Conservation (phyloP, 2,888 invertebrate species). For the Entomobrya multifasciata region DNA sequence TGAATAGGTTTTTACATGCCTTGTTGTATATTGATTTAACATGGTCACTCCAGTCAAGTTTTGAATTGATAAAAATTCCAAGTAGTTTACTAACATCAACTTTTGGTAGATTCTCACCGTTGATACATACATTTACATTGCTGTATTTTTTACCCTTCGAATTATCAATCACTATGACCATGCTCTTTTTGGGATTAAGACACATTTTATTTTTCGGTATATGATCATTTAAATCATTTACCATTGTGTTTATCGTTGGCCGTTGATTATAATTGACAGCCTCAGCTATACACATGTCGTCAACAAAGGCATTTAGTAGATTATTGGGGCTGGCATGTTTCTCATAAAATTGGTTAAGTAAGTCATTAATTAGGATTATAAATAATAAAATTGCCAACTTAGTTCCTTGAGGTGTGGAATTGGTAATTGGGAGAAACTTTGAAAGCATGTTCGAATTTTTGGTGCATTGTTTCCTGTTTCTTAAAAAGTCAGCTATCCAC, state of each 20-base stretch:
- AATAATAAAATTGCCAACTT: neutral
- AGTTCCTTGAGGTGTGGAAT: neutral
- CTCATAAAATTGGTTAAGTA: too few species aligned
- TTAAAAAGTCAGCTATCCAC: neutral
- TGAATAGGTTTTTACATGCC: conserved; percentile 7
- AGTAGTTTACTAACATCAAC: neutral
- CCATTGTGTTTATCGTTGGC: too few species aligned
- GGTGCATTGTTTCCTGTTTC: neutral
- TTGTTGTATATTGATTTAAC: neutral
- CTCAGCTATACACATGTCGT: too few species aligned
- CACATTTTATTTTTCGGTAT: conserved; percentile 30
- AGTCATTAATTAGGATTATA: too few species aligned
- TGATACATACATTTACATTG: neutral
- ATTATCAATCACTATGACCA: conserved; percentile 41
- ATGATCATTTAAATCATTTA: neutral
- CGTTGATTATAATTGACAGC: too few species aligned
- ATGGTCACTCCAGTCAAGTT: conserved; percentile 40
- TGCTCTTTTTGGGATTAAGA: conserved; percentile 46
- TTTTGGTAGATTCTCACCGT: conserved; percentile 5
- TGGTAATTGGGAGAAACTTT: neutral
- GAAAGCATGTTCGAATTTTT: neutral
- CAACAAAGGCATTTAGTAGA: too few species aligned
- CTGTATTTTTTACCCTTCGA: conserved; percentile 26
- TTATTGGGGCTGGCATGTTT: too few species aligned
- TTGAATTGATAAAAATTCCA: conserved; percentile 28